These are phyloP conservation scores for Parnassius glacialis DNA, from an alignment of 2,888 invertebrate species.

Conservation along the genomic window DNA sequence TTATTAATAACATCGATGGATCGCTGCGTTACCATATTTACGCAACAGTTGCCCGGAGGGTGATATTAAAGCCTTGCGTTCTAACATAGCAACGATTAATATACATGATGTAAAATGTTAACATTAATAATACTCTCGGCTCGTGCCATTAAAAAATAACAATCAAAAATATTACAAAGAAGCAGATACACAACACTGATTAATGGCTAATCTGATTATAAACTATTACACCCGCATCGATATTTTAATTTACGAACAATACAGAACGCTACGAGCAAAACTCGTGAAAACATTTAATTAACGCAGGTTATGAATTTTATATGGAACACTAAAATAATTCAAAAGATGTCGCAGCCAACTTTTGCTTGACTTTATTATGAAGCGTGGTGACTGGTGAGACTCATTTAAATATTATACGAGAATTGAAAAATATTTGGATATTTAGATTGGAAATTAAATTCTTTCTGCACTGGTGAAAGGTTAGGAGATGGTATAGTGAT, in stretches of 20 bases:
- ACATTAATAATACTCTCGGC: no score
- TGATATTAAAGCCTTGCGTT: neutral
- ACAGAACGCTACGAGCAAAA: neutral
- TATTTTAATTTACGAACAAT: constrained; percentile 13
- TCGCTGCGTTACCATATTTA: constrained; percentile 24
- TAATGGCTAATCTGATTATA: constrained; percentile 13
- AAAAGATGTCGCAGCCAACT: constrained; percentile 11
- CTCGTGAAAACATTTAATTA: constrained; percentile 12
- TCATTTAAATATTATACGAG: neutral
- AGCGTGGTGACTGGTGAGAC: no score
- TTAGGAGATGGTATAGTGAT: no score
- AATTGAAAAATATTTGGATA: neutral
- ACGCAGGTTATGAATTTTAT: constrained; percentile 11
- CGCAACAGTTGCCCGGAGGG: constrained; percentile 8
- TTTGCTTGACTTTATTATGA: constrained; percentile 7
- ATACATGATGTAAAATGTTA: neutral
- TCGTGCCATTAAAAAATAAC: no score
- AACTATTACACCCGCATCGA: constrained; percentile 8
- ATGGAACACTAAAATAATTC: constrained; percentile 6
- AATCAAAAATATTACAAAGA: neutral
- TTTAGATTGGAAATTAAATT: no score
- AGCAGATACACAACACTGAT: constrained; percentile 14
- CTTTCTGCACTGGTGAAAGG: no score
- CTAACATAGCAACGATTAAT: neutral
- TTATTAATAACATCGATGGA: constrained; percentile 29